Percentiles rank a stretch among this genome's conserved stretches.
phyloP scores from a whole-genome alignment of 2,113 vertebrate genomes.

The Turdus rufiventris region DNA sequence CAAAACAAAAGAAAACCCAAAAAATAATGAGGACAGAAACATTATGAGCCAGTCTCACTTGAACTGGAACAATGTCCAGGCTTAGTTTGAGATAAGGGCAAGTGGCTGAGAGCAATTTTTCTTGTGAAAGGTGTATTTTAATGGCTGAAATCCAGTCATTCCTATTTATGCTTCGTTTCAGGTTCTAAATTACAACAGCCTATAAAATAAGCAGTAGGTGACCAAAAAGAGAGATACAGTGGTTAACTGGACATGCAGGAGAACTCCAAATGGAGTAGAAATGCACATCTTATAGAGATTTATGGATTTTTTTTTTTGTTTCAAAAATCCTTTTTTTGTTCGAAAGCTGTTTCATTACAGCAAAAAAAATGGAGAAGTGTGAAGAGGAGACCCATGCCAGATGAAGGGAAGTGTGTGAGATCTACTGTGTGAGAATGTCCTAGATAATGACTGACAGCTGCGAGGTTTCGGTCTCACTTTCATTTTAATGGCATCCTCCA shows the following conservation, averaged over 20 bases:
- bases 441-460: constrained; percentile 63
- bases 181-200: background rate
- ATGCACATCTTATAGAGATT: background rate
- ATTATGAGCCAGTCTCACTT: background rate
- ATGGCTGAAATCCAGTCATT: background rate
- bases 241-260: background rate
- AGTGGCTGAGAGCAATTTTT: background rate
- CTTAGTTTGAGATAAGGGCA: constrained; percentile 18
- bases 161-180: constrained; percentile 13
- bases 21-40: background rate
- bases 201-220: background rate
- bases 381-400: background rate
- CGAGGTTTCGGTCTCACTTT: constrained; percentile 44
- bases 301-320: background rate
- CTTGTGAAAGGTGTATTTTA: background rate
- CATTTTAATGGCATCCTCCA: constrained; percentile 64
- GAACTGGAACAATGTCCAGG: background rate
- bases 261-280: background rate
- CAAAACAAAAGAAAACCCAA: background rate
- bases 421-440: constrained; percentile 48
- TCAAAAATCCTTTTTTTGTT: background rate
- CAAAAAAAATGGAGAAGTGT: background rate
- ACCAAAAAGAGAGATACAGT: background rate
- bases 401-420: constrained; percentile 16
- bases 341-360: background rate